These are phyloP conservation scores for Campylomormyrus numenius DNA, from an alignment of 2,113 vertebrate genomes.

Conservation along the genomic window DNA sequence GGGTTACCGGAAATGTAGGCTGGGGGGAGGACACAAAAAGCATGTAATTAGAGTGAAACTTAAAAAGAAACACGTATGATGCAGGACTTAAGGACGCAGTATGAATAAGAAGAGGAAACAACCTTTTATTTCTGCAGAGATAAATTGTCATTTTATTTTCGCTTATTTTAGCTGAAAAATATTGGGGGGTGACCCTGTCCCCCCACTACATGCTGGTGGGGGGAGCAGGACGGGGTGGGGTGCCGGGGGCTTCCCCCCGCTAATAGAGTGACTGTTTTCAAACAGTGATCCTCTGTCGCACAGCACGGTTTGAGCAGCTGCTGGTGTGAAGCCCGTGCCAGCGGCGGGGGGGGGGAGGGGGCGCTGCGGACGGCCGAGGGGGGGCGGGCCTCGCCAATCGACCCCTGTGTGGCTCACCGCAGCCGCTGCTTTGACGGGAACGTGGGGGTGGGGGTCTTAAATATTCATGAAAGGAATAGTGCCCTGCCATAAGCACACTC, in stretches of 20 bases:
- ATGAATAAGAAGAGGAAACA: background rate
- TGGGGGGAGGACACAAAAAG: conserved; percentile 41
- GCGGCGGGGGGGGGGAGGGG: background rate
- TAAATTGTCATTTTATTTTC: background rate
- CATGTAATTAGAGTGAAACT: background rate
- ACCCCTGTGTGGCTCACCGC: too few relatives aligned
- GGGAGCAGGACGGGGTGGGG: background rate
- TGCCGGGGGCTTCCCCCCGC: background rate
- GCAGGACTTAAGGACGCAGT: background rate
- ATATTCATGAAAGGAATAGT: too few relatives aligned
- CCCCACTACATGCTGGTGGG: background rate
- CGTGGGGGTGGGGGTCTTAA: too few relatives aligned
- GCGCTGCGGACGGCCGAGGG: too few relatives aligned
- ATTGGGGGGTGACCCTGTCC: too few relatives aligned
- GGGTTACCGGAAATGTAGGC: conserved; percentile 90
- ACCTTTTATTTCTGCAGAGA: background rate
- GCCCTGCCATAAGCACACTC: too few relatives aligned
- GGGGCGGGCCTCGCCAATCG: too few relatives aligned
- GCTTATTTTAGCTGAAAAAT: background rate
- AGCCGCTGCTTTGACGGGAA: too few relatives aligned
- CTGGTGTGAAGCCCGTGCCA: background rate
- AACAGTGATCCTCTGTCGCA: background rate
- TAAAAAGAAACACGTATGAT: background rate
- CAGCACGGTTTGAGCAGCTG: background rate
- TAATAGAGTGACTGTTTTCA: background rate